Evolutionary conservation across 1,140 invertebrate species (phyloP).

Genomic region (Portunus trituberculatus): DNA sequence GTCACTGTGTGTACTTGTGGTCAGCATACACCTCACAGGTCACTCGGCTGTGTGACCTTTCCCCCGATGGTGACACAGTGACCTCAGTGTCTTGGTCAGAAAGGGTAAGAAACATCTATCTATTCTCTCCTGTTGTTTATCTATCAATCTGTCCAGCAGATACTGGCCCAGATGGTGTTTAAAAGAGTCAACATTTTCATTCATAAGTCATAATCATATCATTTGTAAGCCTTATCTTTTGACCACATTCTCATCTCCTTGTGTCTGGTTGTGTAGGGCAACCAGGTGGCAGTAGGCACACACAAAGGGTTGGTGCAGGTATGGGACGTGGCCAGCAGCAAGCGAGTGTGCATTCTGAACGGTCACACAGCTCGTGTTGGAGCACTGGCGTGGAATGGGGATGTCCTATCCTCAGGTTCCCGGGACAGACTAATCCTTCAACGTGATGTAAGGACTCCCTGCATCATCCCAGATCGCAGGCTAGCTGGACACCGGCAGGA

Average conservation of each 20-base stretch:
- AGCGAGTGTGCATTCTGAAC: constrained; percentile 93
- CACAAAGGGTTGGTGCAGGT: constrained; percentile 98
- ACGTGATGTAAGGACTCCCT: constrained; percentile 94
- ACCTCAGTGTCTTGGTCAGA: constrained; percentile 99
- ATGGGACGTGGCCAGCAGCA: constrained; percentile 98
- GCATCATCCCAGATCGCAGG: constrained; percentile 87
- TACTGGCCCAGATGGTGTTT: no score
- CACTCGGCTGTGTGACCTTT: constrained; percentile 97
- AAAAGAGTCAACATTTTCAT: no score
- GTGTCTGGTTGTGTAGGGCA: constrained; percentile 84
- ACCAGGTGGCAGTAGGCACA: constrained; percentile 98
- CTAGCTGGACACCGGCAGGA: constrained; percentile 97
- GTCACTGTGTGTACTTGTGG: constrained; percentile 99
- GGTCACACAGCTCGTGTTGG: constrained; percentile 96
- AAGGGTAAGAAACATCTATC: constrained; percentile 82
- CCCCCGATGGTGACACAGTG: constrained; percentile 95
- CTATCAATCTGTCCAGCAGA: no score
- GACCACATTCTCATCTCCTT: no score
- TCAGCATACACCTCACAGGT: constrained; percentile 98
- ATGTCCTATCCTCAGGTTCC: constrained; percentile 97
- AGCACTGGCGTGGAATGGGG: constrained; percentile 98
- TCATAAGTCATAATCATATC: no score
- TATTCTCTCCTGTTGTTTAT: no score
- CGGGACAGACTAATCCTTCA: constrained; percentile 96
- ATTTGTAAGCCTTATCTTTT: no score